phyloP scores from a whole-genome alignment of 2,113 vertebrate genomes.

The Catharus bicknelli region DNA sequence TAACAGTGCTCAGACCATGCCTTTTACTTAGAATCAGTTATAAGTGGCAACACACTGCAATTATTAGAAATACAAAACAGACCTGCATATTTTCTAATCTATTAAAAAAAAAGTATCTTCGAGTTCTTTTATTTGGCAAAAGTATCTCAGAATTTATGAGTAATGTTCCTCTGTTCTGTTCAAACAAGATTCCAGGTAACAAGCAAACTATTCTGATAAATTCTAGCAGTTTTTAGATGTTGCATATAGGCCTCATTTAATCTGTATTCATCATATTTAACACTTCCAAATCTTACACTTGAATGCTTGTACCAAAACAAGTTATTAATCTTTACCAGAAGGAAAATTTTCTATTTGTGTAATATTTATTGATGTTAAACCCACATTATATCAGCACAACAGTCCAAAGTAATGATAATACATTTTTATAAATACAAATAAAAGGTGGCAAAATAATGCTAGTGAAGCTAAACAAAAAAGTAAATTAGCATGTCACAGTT shows the following conservation, averaged over 20 bases:
- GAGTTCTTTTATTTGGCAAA: background rate
- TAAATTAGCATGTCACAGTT: slow-evolving; percentile 75
- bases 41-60: background rate
- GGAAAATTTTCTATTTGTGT: slow-evolving; percentile 65
- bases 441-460: slow-evolving; percentile 78
- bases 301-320: background rate
- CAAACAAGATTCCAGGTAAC: background rate
- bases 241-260: background rate
- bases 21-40: background rate
- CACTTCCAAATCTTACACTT: background rate
- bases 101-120: background rate
- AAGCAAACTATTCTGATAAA: background rate
- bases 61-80: background rate
- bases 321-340: slow-evolving; percentile 48
- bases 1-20: background rate
- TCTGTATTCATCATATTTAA: background rate
- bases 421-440: slow-evolving; percentile 85
- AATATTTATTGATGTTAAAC: slow-evolving; percentile 88
- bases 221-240: background rate
- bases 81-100: background rate
- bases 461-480: slow-evolving; percentile 76
- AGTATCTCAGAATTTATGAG: background rate
- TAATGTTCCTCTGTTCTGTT: background rate
- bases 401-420: slow-evolving; percentile 88
- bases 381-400: slow-evolving; percentile 88